Conservation (phyloP, 2,113 vertebrate genomes). For the Chaenocephalus aceratus region DNA sequence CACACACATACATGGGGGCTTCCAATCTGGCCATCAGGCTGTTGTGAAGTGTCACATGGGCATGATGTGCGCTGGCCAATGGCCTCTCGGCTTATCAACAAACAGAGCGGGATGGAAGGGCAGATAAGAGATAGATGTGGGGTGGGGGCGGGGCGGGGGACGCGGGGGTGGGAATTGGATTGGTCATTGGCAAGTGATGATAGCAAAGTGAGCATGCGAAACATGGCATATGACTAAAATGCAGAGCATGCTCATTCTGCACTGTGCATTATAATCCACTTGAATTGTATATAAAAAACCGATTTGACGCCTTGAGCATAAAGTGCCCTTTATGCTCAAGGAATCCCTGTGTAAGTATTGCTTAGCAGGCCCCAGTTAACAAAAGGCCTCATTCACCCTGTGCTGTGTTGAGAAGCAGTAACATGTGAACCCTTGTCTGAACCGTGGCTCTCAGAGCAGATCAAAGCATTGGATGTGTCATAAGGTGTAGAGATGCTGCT, state of each 20-base stretch:
- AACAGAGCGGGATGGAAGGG: constrained; percentile 74
- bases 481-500: constrained; percentile 38
- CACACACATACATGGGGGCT: constrained; percentile 45
- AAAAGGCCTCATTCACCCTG: constrained; percentile 74
- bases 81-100: constrained; percentile 79
- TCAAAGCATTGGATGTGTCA: constrained; percentile 73
- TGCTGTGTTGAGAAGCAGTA: constrained; percentile 51
- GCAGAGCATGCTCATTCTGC: constrained; percentile 23
- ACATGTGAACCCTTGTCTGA: constrained; percentile 77
- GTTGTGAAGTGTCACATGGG: constrained; percentile 80
- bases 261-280: constrained; percentile 30
- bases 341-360: constrained; percentile 77
- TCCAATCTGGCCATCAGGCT: constrained; percentile 81
- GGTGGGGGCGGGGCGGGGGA: constrained; percentile 68
- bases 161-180: constrained; percentile 19
- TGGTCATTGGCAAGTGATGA: constrained; percentile 57
- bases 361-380: constrained; percentile 72
- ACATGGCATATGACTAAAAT: constrained; percentile 36
- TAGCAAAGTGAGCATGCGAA: constrained; percentile 59
- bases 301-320: constrained; percentile 44
- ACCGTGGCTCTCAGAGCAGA: constrained; percentile 67
- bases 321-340: constrained; percentile 66
- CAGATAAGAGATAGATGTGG: constrained; percentile 73
- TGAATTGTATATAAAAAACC: background rate
- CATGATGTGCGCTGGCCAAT: constrained; percentile 76